phyloP scores from a whole-genome alignment of 2,113 vertebrate genomes.

The Pterocles burchelli region DNA sequence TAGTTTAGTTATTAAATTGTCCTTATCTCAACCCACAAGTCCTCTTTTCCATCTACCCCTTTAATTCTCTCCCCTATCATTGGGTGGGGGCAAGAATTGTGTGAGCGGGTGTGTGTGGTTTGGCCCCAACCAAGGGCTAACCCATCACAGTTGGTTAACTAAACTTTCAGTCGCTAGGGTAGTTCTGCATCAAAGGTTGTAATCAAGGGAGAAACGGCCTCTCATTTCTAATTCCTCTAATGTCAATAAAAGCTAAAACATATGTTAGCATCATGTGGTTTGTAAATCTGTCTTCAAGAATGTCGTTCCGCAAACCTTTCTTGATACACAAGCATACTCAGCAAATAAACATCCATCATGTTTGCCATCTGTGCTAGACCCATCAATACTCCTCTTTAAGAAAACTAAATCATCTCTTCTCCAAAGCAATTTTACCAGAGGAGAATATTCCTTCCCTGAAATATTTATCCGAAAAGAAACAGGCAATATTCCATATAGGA shows the following conservation, averaged over 20 bases:
- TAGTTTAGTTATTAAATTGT: too few species aligned
- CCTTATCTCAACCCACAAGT: too few species aligned
- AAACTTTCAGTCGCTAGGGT: neutral
- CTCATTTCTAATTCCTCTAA: neutral
- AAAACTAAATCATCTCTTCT: neutral
- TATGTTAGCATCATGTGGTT: neutral
- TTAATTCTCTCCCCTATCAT: too few species aligned
- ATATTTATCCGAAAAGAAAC: neutral
- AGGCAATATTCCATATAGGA: neutral
- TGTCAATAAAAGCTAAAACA: neutral
- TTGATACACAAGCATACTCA: neutral
- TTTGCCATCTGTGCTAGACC: neutral
- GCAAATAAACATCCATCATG: neutral
- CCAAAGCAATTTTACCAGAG: neutral
- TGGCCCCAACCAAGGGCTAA: too few species aligned
- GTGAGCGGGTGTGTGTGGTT: too few species aligned
- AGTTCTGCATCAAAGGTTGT: neutral
- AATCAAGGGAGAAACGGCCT: neutral
- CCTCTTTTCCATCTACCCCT: too few species aligned
- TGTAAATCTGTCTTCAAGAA: neutral
- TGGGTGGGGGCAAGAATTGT: too few species aligned
- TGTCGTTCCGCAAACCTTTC: neutral
- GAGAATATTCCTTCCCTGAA: neutral
- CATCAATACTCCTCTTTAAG: neutral
- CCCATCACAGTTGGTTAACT: accelerated